Conservation (phyloP, 2,888 invertebrate genomes). For the Diarsia brunnea region DNA sequence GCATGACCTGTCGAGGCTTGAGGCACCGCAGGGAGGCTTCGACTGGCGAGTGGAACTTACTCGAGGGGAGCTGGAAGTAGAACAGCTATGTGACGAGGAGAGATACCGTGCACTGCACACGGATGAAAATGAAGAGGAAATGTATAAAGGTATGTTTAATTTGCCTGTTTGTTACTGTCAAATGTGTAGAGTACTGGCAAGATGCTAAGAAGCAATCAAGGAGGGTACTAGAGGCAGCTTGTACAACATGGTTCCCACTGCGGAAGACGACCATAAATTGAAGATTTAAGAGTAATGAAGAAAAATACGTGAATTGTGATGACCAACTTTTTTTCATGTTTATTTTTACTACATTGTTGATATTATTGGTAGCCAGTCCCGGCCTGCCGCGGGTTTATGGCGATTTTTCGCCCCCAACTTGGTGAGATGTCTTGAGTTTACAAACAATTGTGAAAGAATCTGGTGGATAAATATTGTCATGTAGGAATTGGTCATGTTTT, state of each 20-base stretch:
- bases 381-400: no score
- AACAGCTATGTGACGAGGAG: slow-evolving; percentile 98
- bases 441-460: no score
- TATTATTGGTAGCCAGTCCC: not conserved
- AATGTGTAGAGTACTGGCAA: not conserved
- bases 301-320: not conserved
- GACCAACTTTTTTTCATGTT: not conserved
- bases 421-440: no score
- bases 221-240: not conserved
- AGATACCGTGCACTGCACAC: slow-evolving; percentile 97
- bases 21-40: slow-evolving; percentile 94
- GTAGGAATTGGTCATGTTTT: no score
- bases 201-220: not conserved
- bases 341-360: not conserved
- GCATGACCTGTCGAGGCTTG: slow-evolving; percentile 95
- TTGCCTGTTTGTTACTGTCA: not conserved
- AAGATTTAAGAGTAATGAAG: not conserved
- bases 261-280: not conserved
- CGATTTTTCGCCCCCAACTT: no score
- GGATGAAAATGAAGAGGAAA: slow-evolving; percentile 96
- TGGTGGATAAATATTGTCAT: no score
- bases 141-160: slow-evolving; percentile 94
- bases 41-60: slow-evolving; percentile 92
- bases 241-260: not conserved
- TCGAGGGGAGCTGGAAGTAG: slow-evolving; percentile 94